These are phyloP conservation scores for Plusia festucae DNA, from an alignment of 2,888 invertebrate genomes.

Conservation along the genomic window DNA sequence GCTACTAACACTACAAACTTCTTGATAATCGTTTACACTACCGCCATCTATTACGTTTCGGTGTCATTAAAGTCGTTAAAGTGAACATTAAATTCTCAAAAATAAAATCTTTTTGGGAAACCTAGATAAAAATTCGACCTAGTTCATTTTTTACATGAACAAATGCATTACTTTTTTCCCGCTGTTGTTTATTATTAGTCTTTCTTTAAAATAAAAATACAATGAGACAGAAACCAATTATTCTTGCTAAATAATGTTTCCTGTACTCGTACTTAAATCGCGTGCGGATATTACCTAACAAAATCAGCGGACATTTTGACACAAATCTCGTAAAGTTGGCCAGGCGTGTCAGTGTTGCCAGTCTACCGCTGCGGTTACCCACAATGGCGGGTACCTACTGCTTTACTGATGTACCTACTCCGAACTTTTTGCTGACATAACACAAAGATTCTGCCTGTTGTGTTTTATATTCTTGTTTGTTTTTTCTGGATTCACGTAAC, in stretches of 20 bases:
- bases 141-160: not conserved
- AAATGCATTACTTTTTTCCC: not conserved
- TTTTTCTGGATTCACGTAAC: not conserved
- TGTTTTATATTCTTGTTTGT: not conserved
- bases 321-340: conserved; percentile 35
- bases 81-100: not conserved
- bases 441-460: not conserved
- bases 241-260: conserved; percentile 5
- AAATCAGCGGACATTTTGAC: conserved; percentile 27
- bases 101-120: not conserved
- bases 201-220: not conserved
- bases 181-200: not conserved
- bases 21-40: not conserved
- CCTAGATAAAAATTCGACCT: not conserved
- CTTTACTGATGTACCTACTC: conserved; percentile 13
- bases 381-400: conserved; percentile 37
- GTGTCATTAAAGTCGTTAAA: not conserved
- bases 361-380: conserved; percentile 52
- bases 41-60: not conserved
- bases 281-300: conserved; percentile 6
- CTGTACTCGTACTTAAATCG: conserved; percentile 3
- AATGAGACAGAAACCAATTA: conserved; percentile 1
- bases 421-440: conserved; percentile 30
- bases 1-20: not conserved
- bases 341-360: conserved; percentile 50